Conservation (phyloP, 1,140 invertebrate genomes). For the Plectrocnemia conspersa region DNA sequence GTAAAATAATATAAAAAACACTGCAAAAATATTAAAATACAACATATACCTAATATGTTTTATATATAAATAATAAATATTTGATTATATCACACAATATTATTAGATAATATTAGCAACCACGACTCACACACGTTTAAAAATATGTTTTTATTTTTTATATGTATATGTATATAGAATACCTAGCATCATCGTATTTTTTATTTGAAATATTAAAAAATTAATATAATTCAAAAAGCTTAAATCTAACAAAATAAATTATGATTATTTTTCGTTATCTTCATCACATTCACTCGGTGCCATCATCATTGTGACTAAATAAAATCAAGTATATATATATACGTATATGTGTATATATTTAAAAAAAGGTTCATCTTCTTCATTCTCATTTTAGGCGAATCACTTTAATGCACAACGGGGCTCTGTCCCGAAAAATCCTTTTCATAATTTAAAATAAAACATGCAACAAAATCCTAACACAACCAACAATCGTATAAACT, state of each 20-base stretch:
- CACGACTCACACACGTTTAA: background rate
- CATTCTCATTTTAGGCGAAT: too few species aligned
- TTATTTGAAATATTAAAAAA: background rate
- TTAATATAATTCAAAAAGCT: background rate
- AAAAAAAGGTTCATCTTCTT: too few species aligned
- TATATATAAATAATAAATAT: background rate
- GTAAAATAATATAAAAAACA: background rate
- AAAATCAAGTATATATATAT: background rate
- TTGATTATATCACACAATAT: background rate
- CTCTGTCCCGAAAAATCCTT: too few species aligned
- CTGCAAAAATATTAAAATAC: background rate
- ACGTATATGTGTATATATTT: background rate
- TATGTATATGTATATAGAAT: background rate
- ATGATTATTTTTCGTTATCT: background rate
- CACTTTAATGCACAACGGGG: too few species aligned
- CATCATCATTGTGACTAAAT: background rate
- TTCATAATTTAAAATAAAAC: too few species aligned
- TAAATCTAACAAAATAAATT: background rate
- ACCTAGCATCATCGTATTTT: too few species aligned
- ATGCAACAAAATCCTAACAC: too few species aligned
- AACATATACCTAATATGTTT: background rate
- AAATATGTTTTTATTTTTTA: background rate
- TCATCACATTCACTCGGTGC: background rate
- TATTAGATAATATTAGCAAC: background rate
- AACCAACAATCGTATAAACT: too few species aligned